Percentiles rank a stretch among this genome's conserved stretches.
Conservation (phyloP, 2,113 vertebrate species). For the Antigone vipio region DNA sequence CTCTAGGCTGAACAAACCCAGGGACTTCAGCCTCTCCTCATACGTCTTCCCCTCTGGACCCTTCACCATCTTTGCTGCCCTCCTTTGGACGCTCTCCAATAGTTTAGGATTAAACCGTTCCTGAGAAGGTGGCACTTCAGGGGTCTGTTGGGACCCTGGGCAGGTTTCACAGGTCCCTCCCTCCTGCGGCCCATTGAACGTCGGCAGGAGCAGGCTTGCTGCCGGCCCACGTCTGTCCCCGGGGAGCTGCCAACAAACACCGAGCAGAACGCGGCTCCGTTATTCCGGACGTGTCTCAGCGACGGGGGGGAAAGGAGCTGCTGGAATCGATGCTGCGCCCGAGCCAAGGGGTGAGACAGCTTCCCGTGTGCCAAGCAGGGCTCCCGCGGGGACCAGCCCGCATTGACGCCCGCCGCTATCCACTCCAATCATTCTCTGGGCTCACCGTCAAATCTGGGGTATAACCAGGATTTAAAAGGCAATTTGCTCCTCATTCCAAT, state of each 20-base stretch:
- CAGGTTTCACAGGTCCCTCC: neutral
- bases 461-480: neutral
- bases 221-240: neutral
- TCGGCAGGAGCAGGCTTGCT: neutral
- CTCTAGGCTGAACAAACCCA: too few relatives aligned
- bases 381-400: neutral
- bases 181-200: fast-evolving
- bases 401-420: fast-evolving
- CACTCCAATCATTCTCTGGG: fast-evolving
- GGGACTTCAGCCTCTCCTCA: too few relatives aligned
- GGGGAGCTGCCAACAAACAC: neutral
- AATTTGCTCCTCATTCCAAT: neutral
- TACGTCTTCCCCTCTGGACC: too few relatives aligned
- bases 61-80: too few relatives aligned
- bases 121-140: neutral
- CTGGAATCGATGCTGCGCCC: neutral
- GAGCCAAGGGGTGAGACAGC: neutral
- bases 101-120: neutral
- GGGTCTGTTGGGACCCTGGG: neutral
- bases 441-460: neutral
- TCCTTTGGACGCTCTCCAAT: too few relatives aligned
- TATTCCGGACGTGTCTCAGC: neutral
- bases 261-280: neutral
- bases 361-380: neutral
- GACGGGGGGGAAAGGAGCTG: neutral